Evolutionary conservation across 2,113 vertebrate species (phyloP).

Genomic region (Electrona antarctica): DNA sequence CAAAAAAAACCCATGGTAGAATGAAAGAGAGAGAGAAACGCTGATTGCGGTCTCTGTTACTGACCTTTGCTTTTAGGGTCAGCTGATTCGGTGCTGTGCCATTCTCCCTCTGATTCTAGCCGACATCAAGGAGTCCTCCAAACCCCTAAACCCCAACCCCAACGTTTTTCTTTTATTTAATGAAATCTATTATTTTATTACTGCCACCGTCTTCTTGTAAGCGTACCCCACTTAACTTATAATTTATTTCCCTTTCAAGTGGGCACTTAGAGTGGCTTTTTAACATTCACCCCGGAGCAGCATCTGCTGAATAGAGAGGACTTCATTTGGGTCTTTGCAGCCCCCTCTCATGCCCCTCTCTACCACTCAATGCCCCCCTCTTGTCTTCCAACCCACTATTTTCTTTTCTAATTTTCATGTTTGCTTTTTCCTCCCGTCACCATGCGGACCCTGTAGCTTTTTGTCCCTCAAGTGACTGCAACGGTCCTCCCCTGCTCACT

Average conservation of each 20-base stretch:
- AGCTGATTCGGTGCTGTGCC: conserved; percentile 13
- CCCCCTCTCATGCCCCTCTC: conserved; percentile 16
- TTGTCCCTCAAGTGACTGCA: conserved; percentile 72
- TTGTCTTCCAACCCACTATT: conserved; percentile 48
- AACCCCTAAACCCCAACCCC: background rate
- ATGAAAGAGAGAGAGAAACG: conserved; percentile 17
- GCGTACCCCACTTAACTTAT: conserved; percentile 45
- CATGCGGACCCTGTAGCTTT: conserved; percentile 70
- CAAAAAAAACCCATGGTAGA: background rate
- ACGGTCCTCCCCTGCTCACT: conserved; percentile 73
- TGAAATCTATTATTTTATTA: conserved; percentile 58
- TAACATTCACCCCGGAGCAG: conserved; percentile 47
- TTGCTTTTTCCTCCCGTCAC: conserved; percentile 66
- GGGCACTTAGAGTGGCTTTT: conserved; percentile 55
- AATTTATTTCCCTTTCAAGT: conserved; percentile 64
- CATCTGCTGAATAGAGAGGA: conserved; percentile 53
- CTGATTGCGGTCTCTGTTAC: conserved; percentile 29
- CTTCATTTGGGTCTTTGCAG: conserved; percentile 52
- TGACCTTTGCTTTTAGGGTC: conserved; percentile 39
- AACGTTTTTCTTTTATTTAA: conserved; percentile 14
- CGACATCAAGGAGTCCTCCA: conserved; percentile 27
- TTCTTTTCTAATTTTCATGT: conserved; percentile 59
- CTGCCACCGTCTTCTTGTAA: conserved; percentile 43
- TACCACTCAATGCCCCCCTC: conserved; percentile 29
- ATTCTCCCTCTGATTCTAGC: conserved; percentile 20